Percentiles rank a stretch among this genome's conserved stretches.
Conservation (phyloP, 2,113 vertebrate species). For the Lampris incognitus region DNA sequence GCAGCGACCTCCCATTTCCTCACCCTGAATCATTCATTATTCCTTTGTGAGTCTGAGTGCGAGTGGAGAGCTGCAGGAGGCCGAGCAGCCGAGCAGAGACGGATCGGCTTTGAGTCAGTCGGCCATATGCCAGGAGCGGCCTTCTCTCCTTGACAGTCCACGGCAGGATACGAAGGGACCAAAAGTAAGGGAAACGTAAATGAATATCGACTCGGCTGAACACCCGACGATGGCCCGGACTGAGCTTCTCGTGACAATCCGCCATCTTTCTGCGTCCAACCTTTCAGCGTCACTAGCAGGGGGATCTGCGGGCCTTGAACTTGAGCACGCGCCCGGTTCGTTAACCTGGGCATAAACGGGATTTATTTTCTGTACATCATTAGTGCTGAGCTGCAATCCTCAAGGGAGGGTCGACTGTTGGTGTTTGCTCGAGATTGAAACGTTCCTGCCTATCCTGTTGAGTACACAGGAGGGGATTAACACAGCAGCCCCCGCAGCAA, state of each 20-base stretch:
- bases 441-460: slow-evolving; percentile 54
- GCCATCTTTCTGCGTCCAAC: slow-evolving; percentile 33
- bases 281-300: background rate
- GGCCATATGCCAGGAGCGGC: slow-evolving; percentile 21
- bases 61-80: slow-evolving; percentile 33
- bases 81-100: slow-evolving; percentile 16
- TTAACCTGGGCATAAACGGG: slow-evolving; percentile 53
- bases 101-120: slow-evolving; percentile 31
- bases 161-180: slow-evolving; percentile 39
- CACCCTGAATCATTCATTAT: slow-evolving; percentile 62
- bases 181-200: slow-evolving; percentile 44
- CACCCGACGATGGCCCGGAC: slow-evolving; percentile 18
- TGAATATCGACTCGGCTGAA: slow-evolving; percentile 31
- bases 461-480: slow-evolving; percentile 64
- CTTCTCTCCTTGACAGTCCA: slow-evolving; percentile 30
- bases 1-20: slow-evolving; percentile 50
- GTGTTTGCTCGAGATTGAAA: slow-evolving; percentile 56
- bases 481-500: background rate
- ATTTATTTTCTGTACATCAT: slow-evolving; percentile 55
- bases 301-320: background rate
- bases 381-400: slow-evolving; percentile 60
- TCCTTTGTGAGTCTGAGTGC: slow-evolving; percentile 34
- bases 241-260: slow-evolving; percentile 20
- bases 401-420: slow-evolving; percentile 43
- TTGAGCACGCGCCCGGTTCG: slow-evolving; percentile 38